Evolutionary conservation across 1,140 invertebrate species (phyloP), one percentile per base, ranked within the genome.

Genomic region (Bradynema listronoti): DNA sequence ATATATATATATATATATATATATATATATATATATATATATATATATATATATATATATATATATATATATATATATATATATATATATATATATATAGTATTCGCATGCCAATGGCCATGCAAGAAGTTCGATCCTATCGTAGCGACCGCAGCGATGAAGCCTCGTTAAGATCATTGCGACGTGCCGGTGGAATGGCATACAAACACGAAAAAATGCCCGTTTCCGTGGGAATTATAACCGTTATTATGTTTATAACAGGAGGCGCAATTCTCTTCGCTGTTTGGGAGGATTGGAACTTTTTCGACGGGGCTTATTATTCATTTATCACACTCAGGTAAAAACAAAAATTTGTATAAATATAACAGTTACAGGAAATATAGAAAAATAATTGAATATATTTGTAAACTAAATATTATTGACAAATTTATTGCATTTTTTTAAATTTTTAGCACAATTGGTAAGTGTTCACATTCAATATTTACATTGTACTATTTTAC

Each of bases 181-280:
- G 74, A 33, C 56, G 74, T 16, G 68, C 39, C n/a, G 68, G 64
- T 14, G n/a, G n/a, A n/a, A n/a, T n/a, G n/a, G n/a, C n/a, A n/a
- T 75, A 72, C 39, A 65, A 64, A 14, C 56, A 68, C 22, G 74
- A 77, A 49, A 77, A 77, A 51, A 77, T 77, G 77, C 75, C 76
- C 27, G 76, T 78, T 16, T 70, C 64, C 36, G 75, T 75, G 29
- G 73, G 70, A 22, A 73, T 68, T 22, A 62, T 69, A 27, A 57
- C 58, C 24, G 30, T 64, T 9, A 68, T 79, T 61, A 54, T 77
- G 36, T 78, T 78, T 54, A 78, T 78, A 46, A 63, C 69, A 11
- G 73, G 69, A 14, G 90, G 90, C 5, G 86, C 91, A 67, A 81
- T 88, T 0, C 84, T 92, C 72, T 91, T 93, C 89, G 89, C n/a